phyloP scores from a whole-genome alignment of 2,888 invertebrate species.

The Melieria picta region DNA sequence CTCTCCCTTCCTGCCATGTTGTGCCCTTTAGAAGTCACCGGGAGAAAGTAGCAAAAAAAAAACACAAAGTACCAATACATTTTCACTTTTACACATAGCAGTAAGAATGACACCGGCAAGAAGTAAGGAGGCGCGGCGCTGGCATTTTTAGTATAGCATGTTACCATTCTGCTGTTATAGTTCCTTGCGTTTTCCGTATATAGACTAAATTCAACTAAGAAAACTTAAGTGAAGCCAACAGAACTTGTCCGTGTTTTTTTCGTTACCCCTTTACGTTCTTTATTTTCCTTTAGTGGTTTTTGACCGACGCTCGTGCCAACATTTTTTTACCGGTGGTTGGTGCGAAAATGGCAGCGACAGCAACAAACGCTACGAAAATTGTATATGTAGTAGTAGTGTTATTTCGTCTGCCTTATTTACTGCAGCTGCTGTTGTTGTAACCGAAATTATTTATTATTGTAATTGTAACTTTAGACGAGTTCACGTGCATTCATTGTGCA shows the following conservation, averaged over 20 bases:
- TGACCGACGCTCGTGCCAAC: background rate
- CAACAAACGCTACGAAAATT: background rate
- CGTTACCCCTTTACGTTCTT: conserved; percentile 2
- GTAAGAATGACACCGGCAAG: background rate
- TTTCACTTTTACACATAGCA: background rate
- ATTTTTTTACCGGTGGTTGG: background rate
- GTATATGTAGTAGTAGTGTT: conserved; percentile 1
- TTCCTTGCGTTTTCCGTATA: conserved; percentile 1
- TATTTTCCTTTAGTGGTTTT: background rate
- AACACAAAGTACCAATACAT: too few species aligned
- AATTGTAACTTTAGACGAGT: too few species aligned
- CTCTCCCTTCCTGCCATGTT: too few species aligned
- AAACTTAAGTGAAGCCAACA: conserved; percentile 20
- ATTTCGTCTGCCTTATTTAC: background rate
- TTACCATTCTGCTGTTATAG: conserved; percentile 10
- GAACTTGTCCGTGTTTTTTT: conserved; percentile 4
- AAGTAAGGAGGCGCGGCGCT: background rate
- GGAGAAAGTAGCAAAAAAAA: too few species aligned
- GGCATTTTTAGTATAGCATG: conserved; percentile 9
- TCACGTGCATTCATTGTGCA: too few species aligned
- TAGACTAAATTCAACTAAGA: conserved; percentile 27
- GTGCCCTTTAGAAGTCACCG: too few species aligned
- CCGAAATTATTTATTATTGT: too few species aligned
- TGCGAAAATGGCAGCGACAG: too few species aligned
- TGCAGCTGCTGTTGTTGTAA: background rate